Percentiles rank a stretch among this genome's conserved stretches.
Conservation (phyloP, 2,113 vertebrate genomes). For the Dipodomys ordii region DNA sequence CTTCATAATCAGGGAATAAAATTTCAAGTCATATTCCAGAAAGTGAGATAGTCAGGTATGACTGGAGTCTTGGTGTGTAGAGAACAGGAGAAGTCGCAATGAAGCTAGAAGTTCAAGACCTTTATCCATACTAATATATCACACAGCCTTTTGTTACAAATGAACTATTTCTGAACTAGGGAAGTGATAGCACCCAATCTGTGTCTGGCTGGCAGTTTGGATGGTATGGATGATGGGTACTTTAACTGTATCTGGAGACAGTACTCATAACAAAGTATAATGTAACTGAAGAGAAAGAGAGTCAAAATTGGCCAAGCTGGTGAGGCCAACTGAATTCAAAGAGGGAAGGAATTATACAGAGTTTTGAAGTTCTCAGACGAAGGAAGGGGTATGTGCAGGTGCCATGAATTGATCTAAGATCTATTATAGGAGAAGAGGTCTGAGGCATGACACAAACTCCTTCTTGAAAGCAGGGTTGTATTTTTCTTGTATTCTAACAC, state of each 20-base stretch:
- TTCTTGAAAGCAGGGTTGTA: background rate
- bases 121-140: no score
- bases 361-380: background rate
- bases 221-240: background rate
- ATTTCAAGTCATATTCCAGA: background rate
- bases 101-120: no score
- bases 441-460: background rate
- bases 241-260: background rate
- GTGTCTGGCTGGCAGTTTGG: background rate
- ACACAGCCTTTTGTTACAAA: background rate
- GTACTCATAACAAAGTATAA: background rate
- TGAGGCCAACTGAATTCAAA: background rate
- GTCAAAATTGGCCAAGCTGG: background rate
- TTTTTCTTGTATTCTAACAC: background rate
- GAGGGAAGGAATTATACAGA: background rate
- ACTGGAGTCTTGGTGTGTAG: background rate
- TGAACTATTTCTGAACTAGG: background rate
- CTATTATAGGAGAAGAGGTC: accelerated
- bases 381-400: background rate
- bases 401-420: background rate
- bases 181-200: no score
- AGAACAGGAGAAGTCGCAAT: background rate
- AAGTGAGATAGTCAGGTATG: background rate
- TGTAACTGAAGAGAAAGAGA: background rate
- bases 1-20: background rate